A percentile compares a stretch with the other conserved stretches of the same genome.
Conservation (phyloP, 2,888 invertebrate genomes). For the Drosophila stalkeri region DNA sequence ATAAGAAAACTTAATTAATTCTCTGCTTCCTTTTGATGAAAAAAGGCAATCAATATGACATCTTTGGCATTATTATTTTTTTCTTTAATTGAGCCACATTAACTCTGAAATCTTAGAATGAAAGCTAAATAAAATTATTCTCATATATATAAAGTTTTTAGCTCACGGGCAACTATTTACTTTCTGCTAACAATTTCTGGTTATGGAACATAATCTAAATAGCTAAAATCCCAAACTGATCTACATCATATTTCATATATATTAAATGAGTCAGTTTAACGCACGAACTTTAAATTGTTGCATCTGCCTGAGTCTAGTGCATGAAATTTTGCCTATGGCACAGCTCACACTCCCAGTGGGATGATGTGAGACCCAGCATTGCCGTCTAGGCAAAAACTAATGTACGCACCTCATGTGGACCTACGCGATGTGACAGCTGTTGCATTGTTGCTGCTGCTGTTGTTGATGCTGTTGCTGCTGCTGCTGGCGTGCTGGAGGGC, state of each 20-base stretch:
- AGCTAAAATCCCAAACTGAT: not conserved
- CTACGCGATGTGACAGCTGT: constrained; percentile 48
- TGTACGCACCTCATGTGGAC: constrained; percentile 72
- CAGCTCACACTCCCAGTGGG: not conserved
- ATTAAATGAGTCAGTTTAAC: not conserved
- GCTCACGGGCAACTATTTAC: no score
- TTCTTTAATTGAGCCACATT: no score
- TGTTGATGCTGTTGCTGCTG: constrained; percentile 26
- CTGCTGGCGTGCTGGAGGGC: constrained; percentile 22
- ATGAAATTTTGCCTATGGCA: constrained; percentile 16
- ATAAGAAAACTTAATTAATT: no score
- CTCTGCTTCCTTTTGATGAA: no score
- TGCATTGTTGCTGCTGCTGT: constrained; percentile 35
- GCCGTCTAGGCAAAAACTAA: not conserved
- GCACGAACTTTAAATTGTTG: not conserved
- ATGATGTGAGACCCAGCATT: constrained; percentile 1
- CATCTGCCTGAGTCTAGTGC: not conserved
- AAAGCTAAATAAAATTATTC: no score
- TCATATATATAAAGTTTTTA: no score
- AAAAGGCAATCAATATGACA: no score
- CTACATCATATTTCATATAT: not conserved
- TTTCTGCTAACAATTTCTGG: no score
- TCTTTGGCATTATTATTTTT: no score
- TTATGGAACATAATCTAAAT: no score
- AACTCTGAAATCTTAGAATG: no score